Percentiles rank a stretch among this genome's conserved stretches.
Evolutionary conservation across 2,113 vertebrate genomes (phyloP).

Genomic region (Pelusios castaneus): DNA sequence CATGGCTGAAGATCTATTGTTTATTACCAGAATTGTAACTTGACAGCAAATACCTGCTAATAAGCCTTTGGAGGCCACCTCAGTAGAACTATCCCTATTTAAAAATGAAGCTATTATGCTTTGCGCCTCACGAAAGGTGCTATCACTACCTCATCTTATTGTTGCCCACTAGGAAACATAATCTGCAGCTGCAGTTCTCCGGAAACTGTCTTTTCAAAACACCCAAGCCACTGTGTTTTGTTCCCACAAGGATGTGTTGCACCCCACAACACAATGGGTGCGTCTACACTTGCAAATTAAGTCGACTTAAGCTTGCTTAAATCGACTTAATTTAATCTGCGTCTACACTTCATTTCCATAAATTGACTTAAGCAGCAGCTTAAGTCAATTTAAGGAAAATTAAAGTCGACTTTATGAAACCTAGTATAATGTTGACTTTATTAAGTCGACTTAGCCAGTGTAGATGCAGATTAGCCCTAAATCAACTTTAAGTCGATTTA

Average conservation of each 20-base stretch:
- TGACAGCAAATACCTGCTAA: neutral
- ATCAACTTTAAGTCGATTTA: too few species aligned
- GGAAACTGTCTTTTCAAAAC: neutral
- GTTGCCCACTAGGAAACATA: neutral
- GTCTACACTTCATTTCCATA: too few species aligned
- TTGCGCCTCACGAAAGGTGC: slow-evolving; percentile 9
- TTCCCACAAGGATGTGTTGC: neutral
- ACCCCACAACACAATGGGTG: neutral
- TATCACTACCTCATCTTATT: neutral
- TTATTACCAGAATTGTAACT: slow-evolving; percentile 46
- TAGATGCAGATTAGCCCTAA: too few species aligned
- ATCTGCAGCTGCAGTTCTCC: slow-evolving; percentile 21
- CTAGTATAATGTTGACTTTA: too few species aligned
- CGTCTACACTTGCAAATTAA: too few species aligned
- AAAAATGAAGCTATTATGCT: slow-evolving; percentile 26
- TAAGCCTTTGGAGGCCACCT: neutral
- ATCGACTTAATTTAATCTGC: too few species aligned
- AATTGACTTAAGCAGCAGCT: too few species aligned
- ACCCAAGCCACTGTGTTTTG: neutral
- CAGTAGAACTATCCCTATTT: slow-evolving; percentile 29
- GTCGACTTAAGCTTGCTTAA: too few species aligned
- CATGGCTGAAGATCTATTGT: slow-evolving; percentile 44
- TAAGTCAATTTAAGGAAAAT: too few species aligned
- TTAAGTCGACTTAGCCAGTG: too few species aligned
- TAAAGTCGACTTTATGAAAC: too few species aligned